phyloP scores from a whole-genome alignment of 2,888 invertebrate genomes.

The Kuschelorhynchus macadamiae region DNA sequence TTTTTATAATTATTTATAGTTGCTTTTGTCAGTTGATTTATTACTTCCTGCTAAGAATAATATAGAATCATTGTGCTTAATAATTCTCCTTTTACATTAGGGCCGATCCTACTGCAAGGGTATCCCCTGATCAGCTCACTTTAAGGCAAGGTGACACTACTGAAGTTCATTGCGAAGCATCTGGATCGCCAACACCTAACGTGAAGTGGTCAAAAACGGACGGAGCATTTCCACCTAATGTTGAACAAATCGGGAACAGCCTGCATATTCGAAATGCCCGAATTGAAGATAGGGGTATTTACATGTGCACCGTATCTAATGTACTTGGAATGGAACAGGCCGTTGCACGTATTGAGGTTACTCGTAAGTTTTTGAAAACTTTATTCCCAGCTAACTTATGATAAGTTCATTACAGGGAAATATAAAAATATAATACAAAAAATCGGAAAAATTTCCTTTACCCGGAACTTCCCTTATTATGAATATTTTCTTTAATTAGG shows the following conservation, averaged over 20 bases:
- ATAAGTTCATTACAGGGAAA: too few species aligned
- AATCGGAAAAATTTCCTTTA: too few species aligned
- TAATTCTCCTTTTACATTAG: too few species aligned
- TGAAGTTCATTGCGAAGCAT: constrained; percentile 82
- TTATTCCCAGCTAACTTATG: too few species aligned
- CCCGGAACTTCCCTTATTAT: too few species aligned
- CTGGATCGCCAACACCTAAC: constrained; percentile 81
- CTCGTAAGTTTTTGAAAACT: constrained; percentile 75
- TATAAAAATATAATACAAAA: too few species aligned
- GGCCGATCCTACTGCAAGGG: constrained; percentile 69
- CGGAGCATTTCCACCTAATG: constrained; percentile 72
- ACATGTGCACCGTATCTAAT: constrained; percentile 83
- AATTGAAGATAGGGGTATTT: constrained; percentile 85
- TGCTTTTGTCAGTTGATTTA: too few species aligned
- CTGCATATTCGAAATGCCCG: constrained; percentile 78
- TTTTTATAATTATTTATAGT: too few species aligned
- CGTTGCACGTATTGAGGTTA: constrained; percentile 85
- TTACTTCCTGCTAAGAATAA: too few species aligned
- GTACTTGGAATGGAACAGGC: constrained; percentile 74
- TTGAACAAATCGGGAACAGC: constrained; percentile 73
- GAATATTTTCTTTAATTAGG: too few species aligned
- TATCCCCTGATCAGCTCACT: constrained; percentile 76
- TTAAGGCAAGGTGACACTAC: constrained; percentile 77
- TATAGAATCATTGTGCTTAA: too few species aligned
- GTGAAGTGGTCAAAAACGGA: constrained; percentile 88